phyloP scores from a whole-genome alignment of 2,888 invertebrate genomes.

The Octonoba sinensis region DNA sequence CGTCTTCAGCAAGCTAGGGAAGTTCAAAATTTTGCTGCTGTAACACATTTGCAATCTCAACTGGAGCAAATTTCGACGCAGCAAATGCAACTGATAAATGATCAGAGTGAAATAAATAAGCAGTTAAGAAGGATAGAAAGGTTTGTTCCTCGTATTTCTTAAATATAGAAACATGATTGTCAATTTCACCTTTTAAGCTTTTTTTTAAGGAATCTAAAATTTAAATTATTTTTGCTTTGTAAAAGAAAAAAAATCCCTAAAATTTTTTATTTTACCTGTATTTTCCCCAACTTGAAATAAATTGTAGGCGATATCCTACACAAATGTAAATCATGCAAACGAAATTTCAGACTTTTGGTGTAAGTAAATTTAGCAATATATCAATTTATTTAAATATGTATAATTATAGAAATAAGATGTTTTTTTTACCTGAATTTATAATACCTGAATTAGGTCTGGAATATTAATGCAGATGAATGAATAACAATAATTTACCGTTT shows the following conservation, averaged over 20 bases:
- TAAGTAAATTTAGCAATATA: no score
- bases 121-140: slow-evolving; percentile 68
- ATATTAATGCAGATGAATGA: no score
- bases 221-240: neutral
- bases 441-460: no score
- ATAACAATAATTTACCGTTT: no score
- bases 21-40: slow-evolving; percentile 69
- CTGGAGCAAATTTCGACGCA: slow-evolving; percentile 71
- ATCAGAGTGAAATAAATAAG: slow-evolving; percentile 72
- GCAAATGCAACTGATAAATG: slow-evolving; percentile 72
- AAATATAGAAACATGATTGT: neutral
- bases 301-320: no score
- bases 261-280: neutral
- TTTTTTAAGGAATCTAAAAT: neutral
- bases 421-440: no score
- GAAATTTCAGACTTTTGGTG: no score
- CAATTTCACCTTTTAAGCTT: neutral
- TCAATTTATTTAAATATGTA: no score
- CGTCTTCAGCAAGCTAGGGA: slow-evolving; percentile 71
- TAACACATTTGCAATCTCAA: slow-evolving; percentile 71
- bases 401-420: no score
- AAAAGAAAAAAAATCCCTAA: neutral
- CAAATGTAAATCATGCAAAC: no score
- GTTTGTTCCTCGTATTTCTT: slow-evolving; percentile 47
- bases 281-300: no score